A percentile compares a stretch with the other conserved stretches of the same genome.
These are phyloP conservation scores for Dyspetes luteomarginatus DNA, from an alignment of 2,888 invertebrate genomes.

Conservation along the genomic window DNA sequence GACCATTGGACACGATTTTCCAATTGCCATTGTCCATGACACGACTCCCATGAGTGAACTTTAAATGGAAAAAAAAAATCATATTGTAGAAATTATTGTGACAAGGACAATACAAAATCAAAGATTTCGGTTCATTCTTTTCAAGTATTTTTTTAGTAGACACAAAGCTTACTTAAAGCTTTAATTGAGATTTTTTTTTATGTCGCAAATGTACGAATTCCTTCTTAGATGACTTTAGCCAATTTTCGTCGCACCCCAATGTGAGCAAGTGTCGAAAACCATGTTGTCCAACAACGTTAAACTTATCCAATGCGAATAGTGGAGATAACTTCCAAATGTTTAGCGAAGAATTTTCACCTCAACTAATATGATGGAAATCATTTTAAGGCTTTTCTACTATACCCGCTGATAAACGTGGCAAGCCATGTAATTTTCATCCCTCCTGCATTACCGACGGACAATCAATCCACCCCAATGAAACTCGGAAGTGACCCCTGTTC, in stretches of 20 bases:
- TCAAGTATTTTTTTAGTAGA: too few species aligned
- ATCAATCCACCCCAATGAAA: background rate
- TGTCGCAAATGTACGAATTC: background rate
- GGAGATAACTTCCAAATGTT: background rate
- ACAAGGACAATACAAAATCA: background rate
- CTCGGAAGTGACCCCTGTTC: background rate
- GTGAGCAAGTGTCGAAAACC: too few species aligned
- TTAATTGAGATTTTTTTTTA: background rate
- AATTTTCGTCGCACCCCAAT: background rate
- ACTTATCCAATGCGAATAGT: background rate
- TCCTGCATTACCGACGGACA: constrained; percentile 71
- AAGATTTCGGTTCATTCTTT: too few species aligned
- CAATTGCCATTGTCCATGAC: background rate
- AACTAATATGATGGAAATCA: constrained; percentile 24
- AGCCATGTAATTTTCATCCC: constrained; percentile 53
- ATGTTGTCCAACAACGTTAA: background rate
- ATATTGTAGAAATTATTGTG: background rate
- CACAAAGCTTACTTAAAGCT: background rate
- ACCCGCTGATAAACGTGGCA: background rate
- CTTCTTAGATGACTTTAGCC: background rate
- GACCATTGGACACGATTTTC: too few species aligned
- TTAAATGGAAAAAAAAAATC: background rate
- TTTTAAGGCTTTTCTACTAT: constrained; percentile 37
- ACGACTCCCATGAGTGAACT: too few species aligned
- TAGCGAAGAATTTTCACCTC: background rate